Evolutionary conservation across 2,888 invertebrate genomes (phyloP), one percentile per base, ranked within the genome.

Genomic region (Imbricaverruca yamaguchii): DNA sequence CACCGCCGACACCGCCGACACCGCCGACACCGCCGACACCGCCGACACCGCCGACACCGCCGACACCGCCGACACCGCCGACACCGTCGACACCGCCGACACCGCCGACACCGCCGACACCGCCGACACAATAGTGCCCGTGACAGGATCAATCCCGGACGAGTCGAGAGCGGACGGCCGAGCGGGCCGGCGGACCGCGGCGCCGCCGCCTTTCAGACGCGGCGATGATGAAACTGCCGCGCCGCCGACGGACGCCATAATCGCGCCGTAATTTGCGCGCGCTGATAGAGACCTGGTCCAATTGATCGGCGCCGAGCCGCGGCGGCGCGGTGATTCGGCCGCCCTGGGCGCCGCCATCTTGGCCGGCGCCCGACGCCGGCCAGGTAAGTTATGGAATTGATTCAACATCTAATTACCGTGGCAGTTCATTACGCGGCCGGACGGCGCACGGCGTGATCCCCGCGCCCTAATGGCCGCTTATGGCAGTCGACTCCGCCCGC

Each of bases 321-420:
- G 18, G 21, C 61, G 15, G 61, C 61, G 61, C 61, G 39, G 39
- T 39, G 39, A 39, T 39, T 39, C 39, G 39, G 39, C 39, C 61
- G 18, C 15, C 15, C 18, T 15, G 61, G 18, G 18, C 18, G 74
- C 74, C 74, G 74, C 74, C 74, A 74, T 74, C 74, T 74, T 74
- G 53, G 25, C 15, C 65, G 23, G 65, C 23, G 65, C 65, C 65
- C 23, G 61, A 18, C 65, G 18, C n/a, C 23, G 65, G 9, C 65
- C 65, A 9, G 74, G 53, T 74, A 74, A 74, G 53, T 74, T 74
- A 74, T 74, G 74, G 74, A 74, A 74, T 74, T 74, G 74, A 74
- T 74, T 74, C 74, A 74, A 74, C 74, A 74, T 74, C 74, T 74
- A 74, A 74, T 74, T 74, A 74, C 53, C 74, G 74, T 39, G 18